Percentiles rank a stretch among this genome's conserved stretches.
phyloP scores from a whole-genome alignment of 2,888 invertebrate genomes.

The Arenicola marina region DNA sequence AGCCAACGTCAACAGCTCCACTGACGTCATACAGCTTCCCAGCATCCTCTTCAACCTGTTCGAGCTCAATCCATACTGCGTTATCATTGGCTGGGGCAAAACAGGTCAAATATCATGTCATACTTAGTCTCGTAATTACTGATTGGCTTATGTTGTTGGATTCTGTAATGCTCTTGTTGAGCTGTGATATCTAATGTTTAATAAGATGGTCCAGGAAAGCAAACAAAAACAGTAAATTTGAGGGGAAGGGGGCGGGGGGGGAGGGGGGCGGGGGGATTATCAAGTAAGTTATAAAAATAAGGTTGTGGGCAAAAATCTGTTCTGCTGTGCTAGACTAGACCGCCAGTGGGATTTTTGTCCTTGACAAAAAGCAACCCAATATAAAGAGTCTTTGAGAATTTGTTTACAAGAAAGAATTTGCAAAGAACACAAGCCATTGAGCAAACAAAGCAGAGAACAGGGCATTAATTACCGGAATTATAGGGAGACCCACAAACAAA shows the following conservation, averaged over 20 bases:
- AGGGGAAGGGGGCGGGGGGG: not conserved
- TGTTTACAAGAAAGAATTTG: not conserved
- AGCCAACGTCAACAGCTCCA: conserved; percentile 1
- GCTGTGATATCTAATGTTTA: not conserved
- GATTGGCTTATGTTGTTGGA: not conserved
- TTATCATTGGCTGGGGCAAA: not conserved
- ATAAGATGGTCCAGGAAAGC: not conserved
- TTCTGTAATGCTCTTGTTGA: not conserved
- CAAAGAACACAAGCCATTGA: no score
- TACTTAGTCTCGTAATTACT: not conserved
- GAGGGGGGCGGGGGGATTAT: no score
- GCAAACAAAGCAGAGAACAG: no score
- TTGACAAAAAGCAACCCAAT: no score
- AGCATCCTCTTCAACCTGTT: not conserved
- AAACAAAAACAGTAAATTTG: not conserved
- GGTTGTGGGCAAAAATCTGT: no score
- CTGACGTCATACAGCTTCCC: not conserved
- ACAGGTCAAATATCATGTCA: not conserved
- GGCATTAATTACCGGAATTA: no score
- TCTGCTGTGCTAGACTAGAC: no score
- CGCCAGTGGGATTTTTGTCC: no score
- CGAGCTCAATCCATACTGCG: not conserved
- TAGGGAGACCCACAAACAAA: no score
- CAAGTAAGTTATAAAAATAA: no score
- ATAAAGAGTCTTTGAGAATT: not conserved